Conservation (phyloP, 2,113 vertebrate genomes). For the Recurvirostra avosetta region DNA sequence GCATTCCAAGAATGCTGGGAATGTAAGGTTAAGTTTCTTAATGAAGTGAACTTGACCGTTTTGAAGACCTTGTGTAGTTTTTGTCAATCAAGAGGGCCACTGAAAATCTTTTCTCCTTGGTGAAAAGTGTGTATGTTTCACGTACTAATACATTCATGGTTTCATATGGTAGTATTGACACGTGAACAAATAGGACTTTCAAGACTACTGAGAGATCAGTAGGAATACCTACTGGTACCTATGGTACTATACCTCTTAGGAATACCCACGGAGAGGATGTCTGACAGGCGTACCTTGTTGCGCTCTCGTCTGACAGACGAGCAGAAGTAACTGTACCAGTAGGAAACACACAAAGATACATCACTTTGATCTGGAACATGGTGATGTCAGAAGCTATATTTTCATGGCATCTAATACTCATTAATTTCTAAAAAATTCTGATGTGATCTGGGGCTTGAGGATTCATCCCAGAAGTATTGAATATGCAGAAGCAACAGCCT, state of each 20-base stretch:
- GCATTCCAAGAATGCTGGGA: background rate
- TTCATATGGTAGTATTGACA: background rate
- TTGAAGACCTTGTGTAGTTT: background rate
- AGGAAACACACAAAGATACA: background rate
- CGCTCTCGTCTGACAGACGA: fast-evolving
- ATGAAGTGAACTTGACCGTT: background rate
- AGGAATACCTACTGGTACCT: too few species aligned
- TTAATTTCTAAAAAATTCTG: background rate
- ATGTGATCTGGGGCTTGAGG: background rate
- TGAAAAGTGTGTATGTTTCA: background rate
- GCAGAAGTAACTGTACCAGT: background rate
- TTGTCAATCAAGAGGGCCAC: background rate
- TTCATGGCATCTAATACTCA: background rate
- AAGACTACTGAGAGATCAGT: background rate
- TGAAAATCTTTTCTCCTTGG: background rate
- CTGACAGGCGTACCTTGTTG: background rate
- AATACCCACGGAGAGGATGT: background rate
- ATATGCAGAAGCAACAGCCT: background rate
- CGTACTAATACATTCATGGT: too few species aligned
- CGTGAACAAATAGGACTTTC: background rate
- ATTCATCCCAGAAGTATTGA: background rate
- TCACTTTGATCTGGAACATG: background rate
- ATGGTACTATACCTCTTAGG: too few species aligned
- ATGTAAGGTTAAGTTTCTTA: background rate
- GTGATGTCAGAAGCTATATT: background rate